These are phyloP conservation scores for Mionectes olivaceus DNA, from an alignment of 2,797 vertebrate species.

Conservation along the genomic window DNA sequence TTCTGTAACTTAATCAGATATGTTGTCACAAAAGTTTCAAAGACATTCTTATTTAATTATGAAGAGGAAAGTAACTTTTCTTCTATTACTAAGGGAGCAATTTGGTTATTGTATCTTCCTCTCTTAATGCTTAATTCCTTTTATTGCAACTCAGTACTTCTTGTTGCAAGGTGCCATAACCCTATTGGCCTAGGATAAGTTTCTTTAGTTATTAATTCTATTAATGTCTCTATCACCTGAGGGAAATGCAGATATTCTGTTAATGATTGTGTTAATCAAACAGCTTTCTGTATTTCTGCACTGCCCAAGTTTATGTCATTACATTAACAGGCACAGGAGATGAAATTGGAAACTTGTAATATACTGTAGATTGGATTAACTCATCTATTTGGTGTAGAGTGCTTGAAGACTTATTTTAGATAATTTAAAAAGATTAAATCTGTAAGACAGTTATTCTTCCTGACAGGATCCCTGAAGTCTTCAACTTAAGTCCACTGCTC, in stretches of 20 bases:
- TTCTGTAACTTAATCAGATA: conserved; percentile 45
- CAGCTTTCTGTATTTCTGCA: background rate
- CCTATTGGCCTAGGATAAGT: background rate
- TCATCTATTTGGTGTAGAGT: conserved; percentile 39
- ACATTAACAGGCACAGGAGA: conserved; percentile 39
- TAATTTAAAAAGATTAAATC: conserved; percentile 65
- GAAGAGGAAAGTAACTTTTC: background rate
- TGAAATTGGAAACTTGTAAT: conserved; percentile 55
- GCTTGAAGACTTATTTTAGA: conserved; percentile 58
- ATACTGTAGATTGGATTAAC: conserved; percentile 65
- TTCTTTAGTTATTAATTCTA: conserved; percentile 43
- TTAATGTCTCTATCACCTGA: background rate
- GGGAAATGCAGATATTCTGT: conserved; percentile 1
- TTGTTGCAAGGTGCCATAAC: background rate
- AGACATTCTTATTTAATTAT: conserved; percentile 26
- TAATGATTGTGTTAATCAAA: conserved; percentile 49
- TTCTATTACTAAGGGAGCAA: background rate
- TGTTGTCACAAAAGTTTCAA: conserved; percentile 44
- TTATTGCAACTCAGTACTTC: background rate
- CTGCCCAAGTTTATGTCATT: conserved; percentile 52
- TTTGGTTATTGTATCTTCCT: background rate
- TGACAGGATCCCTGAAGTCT: background rate
- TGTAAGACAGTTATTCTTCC: conserved; percentile 22
- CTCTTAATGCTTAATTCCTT: background rate
- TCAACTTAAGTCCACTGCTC: background rate